Evolutionary conservation across 1,140 invertebrate species (phyloP), one percentile per base, ranked within the genome.

Genomic region (Formica selysi): DNA sequence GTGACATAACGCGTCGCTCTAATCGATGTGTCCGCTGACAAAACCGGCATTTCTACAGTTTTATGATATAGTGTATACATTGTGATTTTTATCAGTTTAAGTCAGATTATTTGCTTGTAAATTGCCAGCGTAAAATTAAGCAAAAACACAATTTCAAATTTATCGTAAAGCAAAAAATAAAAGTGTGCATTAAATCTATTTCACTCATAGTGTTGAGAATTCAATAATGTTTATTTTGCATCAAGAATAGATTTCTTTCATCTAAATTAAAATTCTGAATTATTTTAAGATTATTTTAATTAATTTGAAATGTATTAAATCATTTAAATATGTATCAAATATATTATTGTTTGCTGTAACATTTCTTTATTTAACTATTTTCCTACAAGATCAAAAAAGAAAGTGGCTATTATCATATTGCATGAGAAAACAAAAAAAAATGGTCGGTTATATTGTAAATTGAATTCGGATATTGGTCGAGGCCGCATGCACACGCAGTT

Each of bases 401-500:
- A 38, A 22, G 22, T 16, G 32, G 26, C 54, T 61, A 83, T 83
- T 59, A 62, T 81, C 38, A 59, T 22, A 74, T 61, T 26, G 67
- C 67, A 71, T 29, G 13, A 83, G 32, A 32, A 81, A 73, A 61
- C 38, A 62, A 83, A 61, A 62, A 83, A 61, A 44, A 74, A 74
- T 44, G 8, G 3, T 44, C 38, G 79, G 38, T 36, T 83, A 2
- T 51, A n/a, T 80, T 65, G 22, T 57, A 80, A 83, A 83, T 83
- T 83, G 79, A 83, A 83, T 83, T 83, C 79, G 79, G 68, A 83
- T 83, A 83, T 83, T 83, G 79, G 54, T 32, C 51, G 79, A 32
- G 36, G 67, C 54, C 68, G 68, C 79, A 22, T 61, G 79, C 79
- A 73, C 79, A 83, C 54, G 79, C 79, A 83, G 79, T 83, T 83